Conservation (phyloP, 2,113 vertebrate genomes). For the Mixornis gularis region DNA sequence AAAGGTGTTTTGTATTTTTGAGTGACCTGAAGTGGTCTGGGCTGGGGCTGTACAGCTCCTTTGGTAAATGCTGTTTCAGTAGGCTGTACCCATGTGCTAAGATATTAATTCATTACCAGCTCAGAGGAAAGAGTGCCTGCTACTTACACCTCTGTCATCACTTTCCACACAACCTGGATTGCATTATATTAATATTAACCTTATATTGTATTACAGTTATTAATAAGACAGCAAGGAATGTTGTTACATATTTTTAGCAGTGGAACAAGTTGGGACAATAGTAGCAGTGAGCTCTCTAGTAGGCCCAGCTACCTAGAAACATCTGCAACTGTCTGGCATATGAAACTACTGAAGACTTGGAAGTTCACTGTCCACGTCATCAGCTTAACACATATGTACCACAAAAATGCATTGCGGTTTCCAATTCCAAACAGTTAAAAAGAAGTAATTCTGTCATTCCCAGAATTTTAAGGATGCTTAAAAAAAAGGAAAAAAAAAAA, state of each 20-base stretch:
- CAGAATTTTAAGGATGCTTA: not conserved
- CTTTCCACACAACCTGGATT: constrained; percentile 21
- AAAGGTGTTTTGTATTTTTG: not conserved
- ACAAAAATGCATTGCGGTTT: not conserved
- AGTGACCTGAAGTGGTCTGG: not conserved
- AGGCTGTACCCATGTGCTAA: not conserved
- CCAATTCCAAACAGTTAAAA: not conserved
- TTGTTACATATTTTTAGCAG: constrained; percentile 33
- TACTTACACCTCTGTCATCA: not conserved
- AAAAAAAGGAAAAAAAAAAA: not conserved
- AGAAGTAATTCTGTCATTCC: not conserved
- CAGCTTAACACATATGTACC: not conserved
- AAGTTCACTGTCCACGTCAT: not conserved
- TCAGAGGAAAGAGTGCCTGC: not conserved
- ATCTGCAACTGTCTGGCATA: not conserved
- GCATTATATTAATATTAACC: constrained; percentile 17
- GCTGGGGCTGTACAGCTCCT: not conserved
- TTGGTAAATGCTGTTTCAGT: not conserved
- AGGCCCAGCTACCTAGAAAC: not conserved
- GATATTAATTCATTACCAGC: not conserved
- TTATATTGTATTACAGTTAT: constrained; percentile 27
- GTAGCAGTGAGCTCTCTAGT: not conserved
- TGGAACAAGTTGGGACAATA: constrained; percentile 19
- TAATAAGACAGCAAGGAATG: constrained; percentile 38
- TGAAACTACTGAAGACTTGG: not conserved